Evolutionary conservation across 1,140 invertebrate species (phyloP).

Genomic region (Oncopodura yosiiana): DNA sequence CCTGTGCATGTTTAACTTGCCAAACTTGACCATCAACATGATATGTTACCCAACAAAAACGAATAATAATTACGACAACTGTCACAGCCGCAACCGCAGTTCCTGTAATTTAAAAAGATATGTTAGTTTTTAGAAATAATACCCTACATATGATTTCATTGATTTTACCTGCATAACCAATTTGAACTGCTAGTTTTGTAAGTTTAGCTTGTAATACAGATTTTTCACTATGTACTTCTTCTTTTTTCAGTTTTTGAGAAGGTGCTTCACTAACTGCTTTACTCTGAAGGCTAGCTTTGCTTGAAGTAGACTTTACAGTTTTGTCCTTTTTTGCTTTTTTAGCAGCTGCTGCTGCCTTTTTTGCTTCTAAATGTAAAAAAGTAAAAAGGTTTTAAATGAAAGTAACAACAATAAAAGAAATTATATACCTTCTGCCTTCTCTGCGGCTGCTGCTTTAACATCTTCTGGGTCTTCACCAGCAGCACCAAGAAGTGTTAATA

Average conservation of each 20-base stretch:
- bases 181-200: slow-evolving; percentile 45
- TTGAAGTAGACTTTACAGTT: background rate
- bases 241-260: background rate
- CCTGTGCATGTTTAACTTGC: slow-evolving; percentile 40
- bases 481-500: slow-evolving; percentile 53
- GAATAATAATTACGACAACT: slow-evolving; percentile 8
- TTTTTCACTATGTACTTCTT: slow-evolving; percentile 43
- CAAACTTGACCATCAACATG: background rate
- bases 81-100: slow-evolving; percentile 9
- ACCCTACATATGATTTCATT: background rate
- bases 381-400: background rate
- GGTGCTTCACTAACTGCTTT: slow-evolving; percentile 27
- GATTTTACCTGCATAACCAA: slow-evolving; percentile 24
- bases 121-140: background rate
- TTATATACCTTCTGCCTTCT: slow-evolving; percentile 23
- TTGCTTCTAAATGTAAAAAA: background rate
- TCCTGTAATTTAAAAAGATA: slow-evolving; percentile 14
- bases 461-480: slow-evolving; percentile 39
- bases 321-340: background rate
- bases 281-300: slow-evolving; percentile 33
- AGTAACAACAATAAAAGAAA: background rate
- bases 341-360: background rate
- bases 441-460: slow-evolving; percentile 37
- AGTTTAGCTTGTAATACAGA: slow-evolving; percentile 58
- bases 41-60: slow-evolving; percentile 1